Conservation (phyloP, 2,888 invertebrate species). For the Drosophila quasianomalipes region DNA sequence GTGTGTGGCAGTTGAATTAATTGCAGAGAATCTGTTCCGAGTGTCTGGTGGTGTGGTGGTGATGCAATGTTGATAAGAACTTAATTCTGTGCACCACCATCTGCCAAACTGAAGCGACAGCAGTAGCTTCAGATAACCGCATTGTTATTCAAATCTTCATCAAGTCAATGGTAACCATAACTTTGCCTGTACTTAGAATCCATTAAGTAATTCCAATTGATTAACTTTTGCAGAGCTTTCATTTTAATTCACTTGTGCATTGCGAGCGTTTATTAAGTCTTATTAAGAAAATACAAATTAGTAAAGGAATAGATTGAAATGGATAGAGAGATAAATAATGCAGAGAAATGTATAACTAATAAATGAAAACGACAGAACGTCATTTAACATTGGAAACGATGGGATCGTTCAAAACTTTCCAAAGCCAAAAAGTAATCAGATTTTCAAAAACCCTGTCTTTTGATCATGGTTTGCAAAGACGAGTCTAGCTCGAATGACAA, state of each 20-base stretch:
- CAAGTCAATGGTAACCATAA: not conserved
- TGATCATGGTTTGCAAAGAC: not conserved
- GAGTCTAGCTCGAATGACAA: not conserved
- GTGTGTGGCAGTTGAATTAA: conserved; percentile 2
- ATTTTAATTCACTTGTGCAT: not conserved
- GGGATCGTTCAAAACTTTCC: not conserved
- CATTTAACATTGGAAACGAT: not conserved
- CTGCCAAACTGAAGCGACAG: not conserved
- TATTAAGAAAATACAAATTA: not conserved
- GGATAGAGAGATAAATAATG: not conserved
- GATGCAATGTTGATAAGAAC: not conserved
- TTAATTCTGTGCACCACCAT: not conserved
- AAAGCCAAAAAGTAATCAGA: not conserved
- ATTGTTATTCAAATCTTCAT: not conserved
- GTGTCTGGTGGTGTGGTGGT: not conserved
- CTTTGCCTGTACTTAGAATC: not conserved
- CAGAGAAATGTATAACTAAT: not conserved
- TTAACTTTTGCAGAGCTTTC: not conserved
- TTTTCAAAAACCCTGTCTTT: not conserved
- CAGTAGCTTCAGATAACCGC: not conserved
- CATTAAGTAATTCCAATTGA: not conserved
- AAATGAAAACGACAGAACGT: not conserved
- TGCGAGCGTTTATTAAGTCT: not conserved
- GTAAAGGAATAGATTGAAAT: not conserved
- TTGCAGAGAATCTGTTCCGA: not conserved